Evolutionary conservation across 2,113 vertebrate genomes (phyloP).

Genomic region (Etheostoma spectabile): DNA sequence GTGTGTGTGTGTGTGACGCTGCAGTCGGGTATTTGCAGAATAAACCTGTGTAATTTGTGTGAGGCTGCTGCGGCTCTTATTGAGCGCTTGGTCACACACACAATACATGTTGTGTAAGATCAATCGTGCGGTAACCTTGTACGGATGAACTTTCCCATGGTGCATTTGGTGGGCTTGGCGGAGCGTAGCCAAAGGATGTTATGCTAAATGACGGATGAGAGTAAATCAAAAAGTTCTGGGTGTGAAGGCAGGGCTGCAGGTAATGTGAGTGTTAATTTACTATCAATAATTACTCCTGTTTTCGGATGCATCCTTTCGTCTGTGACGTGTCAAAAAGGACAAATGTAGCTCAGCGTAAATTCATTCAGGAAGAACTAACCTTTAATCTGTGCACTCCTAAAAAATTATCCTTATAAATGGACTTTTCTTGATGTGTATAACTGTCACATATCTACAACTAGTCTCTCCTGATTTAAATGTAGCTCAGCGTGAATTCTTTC

Average conservation of each 20-base stretch:
- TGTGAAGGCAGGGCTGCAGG: neutral
- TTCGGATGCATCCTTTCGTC: neutral
- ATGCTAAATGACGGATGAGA: neutral
- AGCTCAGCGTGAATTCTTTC: too few relatives aligned
- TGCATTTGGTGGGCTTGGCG: conserved; percentile 26
- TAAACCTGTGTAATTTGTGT: conserved; percentile 24
- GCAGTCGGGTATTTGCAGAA: conserved; percentile 28
- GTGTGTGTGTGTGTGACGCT: neutral
- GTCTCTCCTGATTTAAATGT: too few relatives aligned
- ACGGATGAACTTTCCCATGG: conserved; percentile 29
- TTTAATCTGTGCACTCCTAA: too few relatives aligned
- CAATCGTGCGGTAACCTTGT: conserved; percentile 44
- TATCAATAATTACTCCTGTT: neutral
- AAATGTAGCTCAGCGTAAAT: neutral
- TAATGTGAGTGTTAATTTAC: neutral
- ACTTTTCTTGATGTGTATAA: too few relatives aligned
- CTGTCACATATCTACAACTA: too few relatives aligned
- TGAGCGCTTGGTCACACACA: conserved; percentile 24
- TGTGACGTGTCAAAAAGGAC: neutral
- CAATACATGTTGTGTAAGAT: conserved; percentile 34
- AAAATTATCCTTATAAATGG: too few relatives aligned
- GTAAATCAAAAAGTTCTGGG: neutral
- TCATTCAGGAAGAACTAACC: too few relatives aligned
- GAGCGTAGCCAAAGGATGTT: neutral
- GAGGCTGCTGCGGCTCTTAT: conserved; percentile 19